These are phyloP conservation scores for Progne subis DNA, from an alignment of 2,113 vertebrate genomes.

Conservation along the genomic window DNA sequence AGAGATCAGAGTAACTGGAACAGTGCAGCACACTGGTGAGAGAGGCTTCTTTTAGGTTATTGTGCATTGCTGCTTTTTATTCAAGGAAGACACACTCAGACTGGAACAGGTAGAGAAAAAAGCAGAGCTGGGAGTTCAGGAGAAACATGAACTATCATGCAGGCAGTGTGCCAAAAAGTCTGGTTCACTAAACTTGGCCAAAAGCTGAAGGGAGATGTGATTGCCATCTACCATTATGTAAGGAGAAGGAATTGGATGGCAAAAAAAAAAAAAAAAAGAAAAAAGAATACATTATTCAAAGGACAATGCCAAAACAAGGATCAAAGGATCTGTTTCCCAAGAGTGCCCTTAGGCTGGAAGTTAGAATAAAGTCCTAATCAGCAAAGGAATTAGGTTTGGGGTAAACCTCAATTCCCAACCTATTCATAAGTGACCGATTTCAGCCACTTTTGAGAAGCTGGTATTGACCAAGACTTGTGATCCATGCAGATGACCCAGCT, in stretches of 20 bases:
- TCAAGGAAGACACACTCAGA: not conserved
- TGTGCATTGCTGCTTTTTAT: not conserved
- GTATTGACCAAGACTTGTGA: constrained; percentile 4
- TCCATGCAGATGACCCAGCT: not conserved
- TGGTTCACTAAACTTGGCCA: not conserved
- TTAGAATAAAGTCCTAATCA: not conserved
- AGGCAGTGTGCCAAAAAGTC: not conserved
- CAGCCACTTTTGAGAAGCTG: not conserved
- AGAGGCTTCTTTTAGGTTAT: not conserved
- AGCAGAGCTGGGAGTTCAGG: not conserved
- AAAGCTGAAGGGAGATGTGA: constrained; percentile 10
- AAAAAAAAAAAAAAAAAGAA: not conserved
- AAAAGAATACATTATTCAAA: not conserved
- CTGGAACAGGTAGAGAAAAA: not conserved
- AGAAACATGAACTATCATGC: not conserved
- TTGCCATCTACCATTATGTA: not conserved
- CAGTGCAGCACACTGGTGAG: not conserved
- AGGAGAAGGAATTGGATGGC: not conserved
- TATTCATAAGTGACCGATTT: not conserved
- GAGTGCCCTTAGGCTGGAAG: not conserved
- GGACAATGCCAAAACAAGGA: not conserved
- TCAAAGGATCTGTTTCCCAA: not conserved
- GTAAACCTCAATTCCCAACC: not conserved
- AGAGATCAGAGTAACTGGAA: not conserved
- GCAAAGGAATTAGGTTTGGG: not conserved